A percentile compares a stretch with the other conserved stretches of the same genome.
phyloP scores from a whole-genome alignment of 1,140 invertebrate genomes.

The Neelides sp. region DNA sequence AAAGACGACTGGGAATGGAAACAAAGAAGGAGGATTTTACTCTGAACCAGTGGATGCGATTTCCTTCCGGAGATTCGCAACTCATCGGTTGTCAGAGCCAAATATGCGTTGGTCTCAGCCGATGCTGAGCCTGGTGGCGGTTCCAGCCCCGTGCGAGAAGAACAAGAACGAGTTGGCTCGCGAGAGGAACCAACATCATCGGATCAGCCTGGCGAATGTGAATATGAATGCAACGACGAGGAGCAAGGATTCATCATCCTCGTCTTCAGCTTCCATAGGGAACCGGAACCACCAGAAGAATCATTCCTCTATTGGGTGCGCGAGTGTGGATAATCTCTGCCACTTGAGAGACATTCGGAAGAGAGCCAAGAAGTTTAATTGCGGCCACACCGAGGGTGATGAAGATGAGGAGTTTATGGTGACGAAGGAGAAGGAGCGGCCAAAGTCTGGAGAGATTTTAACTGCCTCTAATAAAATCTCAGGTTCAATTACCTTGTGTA shows the following conservation, averaged over 20 bases:
- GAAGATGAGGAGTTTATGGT: slow-evolving; percentile 4
- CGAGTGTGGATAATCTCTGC: slow-evolving; percentile 26
- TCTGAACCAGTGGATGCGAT: slow-evolving; percentile 30
- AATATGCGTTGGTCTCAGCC: slow-evolving; percentile 30
- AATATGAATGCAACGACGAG: background rate
- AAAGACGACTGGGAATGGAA: background rate
- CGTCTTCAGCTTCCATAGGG: background rate
- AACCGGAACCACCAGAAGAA: background rate
- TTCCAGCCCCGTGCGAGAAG: too few relatives aligned
- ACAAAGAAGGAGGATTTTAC: slow-evolving; percentile 12
- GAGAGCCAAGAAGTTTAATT: slow-evolving; percentile 17
- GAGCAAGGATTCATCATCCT: background rate
- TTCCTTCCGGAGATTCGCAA: slow-evolving; percentile 21
- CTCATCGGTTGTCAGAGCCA: slow-evolving; percentile 28
- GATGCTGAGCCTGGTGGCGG: slow-evolving; percentile 18
- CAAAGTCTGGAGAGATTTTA: background rate
- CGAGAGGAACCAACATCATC: slow-evolving; percentile 8
- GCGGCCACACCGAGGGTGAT: slow-evolving; percentile 6
- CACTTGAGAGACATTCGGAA: slow-evolving; percentile 15
- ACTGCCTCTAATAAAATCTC: background rate
- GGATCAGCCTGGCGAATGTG: slow-evolving; percentile 18
- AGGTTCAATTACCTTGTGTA: background rate
- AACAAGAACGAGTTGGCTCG: too few relatives aligned
- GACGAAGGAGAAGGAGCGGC: slow-evolving; percentile 8
- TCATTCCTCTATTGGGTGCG: slow-evolving; percentile 6